A percentile compares a stretch with the other conserved stretches of the same genome.
These are phyloP conservation scores for Boloria selene DNA, from an alignment of 2,888 invertebrate species.

Conservation along the genomic window DNA sequence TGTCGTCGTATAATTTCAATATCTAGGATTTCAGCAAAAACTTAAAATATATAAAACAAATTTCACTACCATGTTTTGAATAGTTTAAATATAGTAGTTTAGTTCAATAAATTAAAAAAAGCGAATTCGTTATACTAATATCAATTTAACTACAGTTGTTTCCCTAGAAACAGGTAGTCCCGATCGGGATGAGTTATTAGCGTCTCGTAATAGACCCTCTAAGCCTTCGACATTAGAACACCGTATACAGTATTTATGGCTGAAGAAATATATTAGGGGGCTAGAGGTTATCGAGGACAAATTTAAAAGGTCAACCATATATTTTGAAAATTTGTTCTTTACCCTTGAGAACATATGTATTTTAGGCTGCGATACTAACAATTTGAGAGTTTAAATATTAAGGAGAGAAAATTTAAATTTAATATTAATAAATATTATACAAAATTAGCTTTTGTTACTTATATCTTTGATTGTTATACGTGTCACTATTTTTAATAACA, in stretches of 20 bases:
- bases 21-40: too few relatives aligned
- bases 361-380: background rate
- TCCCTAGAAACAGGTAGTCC: constrained; percentile 21
- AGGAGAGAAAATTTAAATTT: background rate
- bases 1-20: too few relatives aligned
- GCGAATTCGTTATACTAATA: background rate
- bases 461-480: too few relatives aligned
- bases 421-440: background rate
- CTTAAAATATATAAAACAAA: too few relatives aligned
- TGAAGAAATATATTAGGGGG: constrained; percentile 23
- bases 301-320: constrained; percentile 15
- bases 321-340: background rate
- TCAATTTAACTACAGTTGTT: background rate
- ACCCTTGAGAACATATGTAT: background rate
- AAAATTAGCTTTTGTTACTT: too few relatives aligned
- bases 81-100: too few relatives aligned
- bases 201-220: constrained; percentile 21
- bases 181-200: constrained; percentile 22
- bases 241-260: constrained; percentile 24
- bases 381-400: too few relatives aligned
- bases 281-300: constrained; percentile 33
- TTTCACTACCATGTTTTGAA: too few relatives aligned
- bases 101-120: background rate
- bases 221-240: constrained; percentile 11
- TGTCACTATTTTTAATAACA: too few relatives aligned